Conservation (phyloP, 2,797 vertebrate species). For the Siniperca scherzeri region DNA sequence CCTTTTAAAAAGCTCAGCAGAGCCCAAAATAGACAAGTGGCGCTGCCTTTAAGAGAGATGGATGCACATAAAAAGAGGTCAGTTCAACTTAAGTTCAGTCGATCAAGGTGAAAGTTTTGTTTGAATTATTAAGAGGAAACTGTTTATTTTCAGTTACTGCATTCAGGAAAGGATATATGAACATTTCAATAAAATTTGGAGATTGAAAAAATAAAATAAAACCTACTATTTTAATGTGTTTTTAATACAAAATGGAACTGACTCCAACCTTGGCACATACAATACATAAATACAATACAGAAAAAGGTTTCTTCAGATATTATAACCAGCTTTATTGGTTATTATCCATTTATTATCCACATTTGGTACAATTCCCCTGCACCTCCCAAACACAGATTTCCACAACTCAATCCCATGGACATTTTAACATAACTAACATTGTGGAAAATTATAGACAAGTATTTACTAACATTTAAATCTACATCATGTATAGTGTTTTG, state of each 20-base stretch:
- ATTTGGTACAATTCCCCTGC: conserved; percentile 20
- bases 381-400: conserved; percentile 11
- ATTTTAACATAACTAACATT: conserved; percentile 30
- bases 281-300: conserved; percentile 12
- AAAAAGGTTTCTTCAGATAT: conserved; percentile 10
- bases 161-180: conserved; percentile 1
- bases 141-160: conserved; percentile 17
- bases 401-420: conserved; percentile 18
- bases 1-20: conserved; percentile 58
- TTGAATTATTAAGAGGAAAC: neutral
- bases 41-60: conserved; percentile 22
- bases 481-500: conserved; percentile 64
- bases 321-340: conserved; percentile 9
- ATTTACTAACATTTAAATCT: conserved; percentile 65
- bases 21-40: conserved; percentile 61
- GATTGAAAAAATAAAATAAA: conserved; percentile 2
- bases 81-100: conserved; percentile 42
- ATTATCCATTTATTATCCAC: no score
- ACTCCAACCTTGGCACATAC: neutral
- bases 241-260: conserved; percentile 22
- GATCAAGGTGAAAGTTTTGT: conserved; percentile 13
- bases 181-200: conserved; percentile 15
- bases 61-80: conserved; percentile 49
- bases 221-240: neutral
- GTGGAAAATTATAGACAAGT: conserved; percentile 33